Evolutionary conservation across 2,113 vertebrate genomes (phyloP).

Genomic region (Meles meles): DNA sequence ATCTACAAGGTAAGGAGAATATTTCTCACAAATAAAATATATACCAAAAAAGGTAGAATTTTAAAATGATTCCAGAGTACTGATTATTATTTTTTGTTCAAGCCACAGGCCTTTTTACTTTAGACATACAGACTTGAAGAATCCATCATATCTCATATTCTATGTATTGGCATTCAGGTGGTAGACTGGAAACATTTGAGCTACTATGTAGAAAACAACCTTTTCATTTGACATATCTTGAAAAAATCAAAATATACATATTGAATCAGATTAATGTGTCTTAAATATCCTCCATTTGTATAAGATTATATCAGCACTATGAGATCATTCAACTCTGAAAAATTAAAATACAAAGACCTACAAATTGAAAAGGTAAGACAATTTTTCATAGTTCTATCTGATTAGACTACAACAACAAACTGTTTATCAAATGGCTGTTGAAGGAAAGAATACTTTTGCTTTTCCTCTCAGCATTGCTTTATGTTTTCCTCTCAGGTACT

Average conservation of each 20-base stretch:
- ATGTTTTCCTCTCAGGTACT: background rate
- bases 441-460: background rate
- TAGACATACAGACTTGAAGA: background rate
- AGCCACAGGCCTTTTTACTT: background rate
- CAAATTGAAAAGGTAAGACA: slow-evolving; percentile 46
- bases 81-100: background rate
- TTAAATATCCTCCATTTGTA: slow-evolving; percentile 54
- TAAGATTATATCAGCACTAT: slow-evolving; percentile 39
- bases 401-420: slow-evolving; percentile 48
- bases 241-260: slow-evolving; percentile 59
- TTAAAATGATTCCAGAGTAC: background rate
- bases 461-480: background rate
- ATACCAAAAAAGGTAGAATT: background rate
- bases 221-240: slow-evolving; percentile 51
- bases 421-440: background rate
- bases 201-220: background rate
- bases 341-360: slow-evolving; percentile 48
- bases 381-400: slow-evolving; percentile 47
- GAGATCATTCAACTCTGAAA: slow-evolving; percentile 55
- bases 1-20: background rate
- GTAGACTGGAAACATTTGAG: background rate
- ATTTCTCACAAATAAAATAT: background rate
- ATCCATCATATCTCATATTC: background rate
- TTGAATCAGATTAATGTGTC: slow-evolving; percentile 56
- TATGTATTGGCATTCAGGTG: background rate